phyloP scores from a whole-genome alignment of 2,113 vertebrate genomes.

The Nycticorax nycticorax region DNA sequence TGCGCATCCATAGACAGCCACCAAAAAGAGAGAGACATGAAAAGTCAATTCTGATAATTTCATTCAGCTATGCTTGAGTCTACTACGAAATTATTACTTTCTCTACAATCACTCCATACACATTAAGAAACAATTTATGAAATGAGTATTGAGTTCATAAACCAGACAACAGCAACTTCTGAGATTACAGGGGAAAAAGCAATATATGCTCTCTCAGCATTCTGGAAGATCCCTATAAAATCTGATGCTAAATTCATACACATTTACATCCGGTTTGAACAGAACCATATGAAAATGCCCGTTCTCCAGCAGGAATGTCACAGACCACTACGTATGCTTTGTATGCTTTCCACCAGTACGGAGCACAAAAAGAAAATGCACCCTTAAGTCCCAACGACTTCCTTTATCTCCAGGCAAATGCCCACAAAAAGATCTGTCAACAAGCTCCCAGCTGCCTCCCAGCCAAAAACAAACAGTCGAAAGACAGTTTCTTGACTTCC shows the following conservation, averaged over 20 bases:
- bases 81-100: background rate
- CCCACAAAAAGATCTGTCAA: background rate
- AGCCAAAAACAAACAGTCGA: rapidly evolving
- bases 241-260: background rate
- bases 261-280: background rate
- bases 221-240: background rate
- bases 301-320: rapidly evolving
- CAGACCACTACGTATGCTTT: too few relatives aligned
- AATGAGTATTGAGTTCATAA: background rate
- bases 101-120: background rate
- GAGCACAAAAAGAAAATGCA: rapidly evolving
- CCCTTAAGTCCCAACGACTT: too few relatives aligned
- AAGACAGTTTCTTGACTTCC: background rate
- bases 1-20: background rate
- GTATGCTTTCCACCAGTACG: background rate
- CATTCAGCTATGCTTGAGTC: background rate
- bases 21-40: background rate
- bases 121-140: background rate
- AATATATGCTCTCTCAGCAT: rapidly evolving
- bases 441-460: background rate
- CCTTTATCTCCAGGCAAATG: background rate
- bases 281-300: rapidly evolving
- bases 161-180: background rate
- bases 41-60: background rate
- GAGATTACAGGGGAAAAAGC: background rate